Conservation (phyloP, 2,888 invertebrate genomes). For the Cephus pulcher region DNA sequence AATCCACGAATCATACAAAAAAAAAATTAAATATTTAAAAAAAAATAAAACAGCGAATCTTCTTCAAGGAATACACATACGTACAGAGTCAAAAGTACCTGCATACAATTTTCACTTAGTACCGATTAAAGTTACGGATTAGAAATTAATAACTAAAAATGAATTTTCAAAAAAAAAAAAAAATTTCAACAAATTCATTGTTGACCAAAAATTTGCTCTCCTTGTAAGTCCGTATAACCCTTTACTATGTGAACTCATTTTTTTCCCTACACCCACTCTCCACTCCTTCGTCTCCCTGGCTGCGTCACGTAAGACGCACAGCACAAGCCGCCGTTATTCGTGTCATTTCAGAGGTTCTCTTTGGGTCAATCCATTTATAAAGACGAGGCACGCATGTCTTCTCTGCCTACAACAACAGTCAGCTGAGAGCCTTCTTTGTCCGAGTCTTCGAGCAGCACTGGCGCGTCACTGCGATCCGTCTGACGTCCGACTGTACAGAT, state of each 20-base stretch:
- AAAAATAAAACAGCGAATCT: not conserved
- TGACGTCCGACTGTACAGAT: not conserved
- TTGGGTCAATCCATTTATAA: slow-evolving; percentile 64
- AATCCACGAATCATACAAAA: not conserved
- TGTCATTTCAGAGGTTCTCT: slow-evolving; percentile 65
- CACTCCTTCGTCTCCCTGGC: not conserved
- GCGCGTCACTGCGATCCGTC: not conserved
- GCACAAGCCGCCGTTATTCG: slow-evolving; percentile 52
- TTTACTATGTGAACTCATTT: no score
- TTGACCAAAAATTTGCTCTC: not conserved
- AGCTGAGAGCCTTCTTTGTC: not conserved
- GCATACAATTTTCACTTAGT: no score
- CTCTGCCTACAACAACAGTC: not conserved
- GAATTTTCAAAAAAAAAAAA: not conserved
- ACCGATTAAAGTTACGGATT: not conserved
- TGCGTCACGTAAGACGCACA: slow-evolving; percentile 48
- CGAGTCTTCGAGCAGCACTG: not conserved
- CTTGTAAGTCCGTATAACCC: not conserved
- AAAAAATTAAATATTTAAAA: no score
- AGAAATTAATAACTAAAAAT: not conserved
- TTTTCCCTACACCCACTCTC: no score
- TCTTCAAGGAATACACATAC: not conserved
- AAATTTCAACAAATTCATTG: not conserved
- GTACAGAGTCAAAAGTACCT: not conserved
- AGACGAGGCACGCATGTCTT: slow-evolving; percentile 43